Base-by-base conservation (phyloP, 1,140 invertebrate genomes). In the Euura saliciscinereae region DNA sequence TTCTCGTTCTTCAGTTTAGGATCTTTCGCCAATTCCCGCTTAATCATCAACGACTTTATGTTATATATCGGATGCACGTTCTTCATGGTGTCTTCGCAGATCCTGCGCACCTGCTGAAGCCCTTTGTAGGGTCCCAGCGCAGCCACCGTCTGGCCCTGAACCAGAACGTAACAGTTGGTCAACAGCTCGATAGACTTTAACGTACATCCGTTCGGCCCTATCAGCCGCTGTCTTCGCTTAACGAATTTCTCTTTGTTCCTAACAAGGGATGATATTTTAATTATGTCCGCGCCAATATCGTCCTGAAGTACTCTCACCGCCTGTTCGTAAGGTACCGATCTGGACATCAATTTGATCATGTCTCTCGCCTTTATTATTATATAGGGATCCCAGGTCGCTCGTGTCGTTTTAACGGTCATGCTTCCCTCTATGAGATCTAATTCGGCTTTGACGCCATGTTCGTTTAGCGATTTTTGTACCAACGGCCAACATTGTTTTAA, bases 31-130 rank as follows among this genome's bases (percentile, higher is more conserved):
- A 99, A 86, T 89, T 99, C 98, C 79, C 93, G 90, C 86, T 99
- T 99, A 66, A 99, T 98, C 98, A 99, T 99, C 8, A 99, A 86
- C 13, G 95, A 94, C 88, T 99, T 99, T 0, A 99, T 98, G 81
- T 99, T 99, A 83, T 99, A 99, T 83, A 99, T 98, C n/a, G 98
- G 98, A 90, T 99, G 98, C 73, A 99, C 93, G 85, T 99, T 99
- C 81, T 97, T 97, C 97, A 99, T 99, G 2, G 97, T 98, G 79
- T 99, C 98, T 83, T 96, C 93, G 5, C 97, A 96, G 79, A 99
- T 96, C 81, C 94, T 92, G 75, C 97, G 88, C 0, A 98, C 96
- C 85, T 99, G 96, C 78, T 95, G 93, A 4, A 99, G 86, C 10
- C 98, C 98, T 89, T 94, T 96, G 82, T 98, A 96, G 43, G 98